Percentiles rank a stretch among this genome's conserved stretches.
These are phyloP conservation scores for Leptestheria dahalacensis DNA, from an alignment of 1,140 invertebrate species.

Conservation along the genomic window DNA sequence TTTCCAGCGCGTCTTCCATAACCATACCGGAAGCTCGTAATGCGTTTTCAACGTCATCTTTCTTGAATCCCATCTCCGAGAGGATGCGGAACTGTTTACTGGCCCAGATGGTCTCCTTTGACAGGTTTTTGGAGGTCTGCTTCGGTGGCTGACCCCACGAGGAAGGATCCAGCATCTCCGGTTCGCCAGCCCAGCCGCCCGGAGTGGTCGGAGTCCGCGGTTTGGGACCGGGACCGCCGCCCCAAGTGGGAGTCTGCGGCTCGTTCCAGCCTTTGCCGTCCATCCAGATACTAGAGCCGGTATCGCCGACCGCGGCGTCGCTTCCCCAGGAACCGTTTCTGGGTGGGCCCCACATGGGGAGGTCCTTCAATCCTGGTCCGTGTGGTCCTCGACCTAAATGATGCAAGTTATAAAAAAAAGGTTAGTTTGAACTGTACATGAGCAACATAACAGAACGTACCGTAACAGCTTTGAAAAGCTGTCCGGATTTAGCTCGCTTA, in stretches of 20 bases:
- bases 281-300: conserved; percentile 29
- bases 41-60: conserved; percentile 82
- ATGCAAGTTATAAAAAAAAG: neutral
- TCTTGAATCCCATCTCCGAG: conserved; percentile 83
- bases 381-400: conserved; percentile 24
- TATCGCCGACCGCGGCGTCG: conserved; percentile 32
- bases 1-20: conserved; percentile 64
- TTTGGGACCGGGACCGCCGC: conserved; percentile 33
- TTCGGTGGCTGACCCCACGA: conserved; percentile 42
- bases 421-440: no score
- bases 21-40: conserved; percentile 74
- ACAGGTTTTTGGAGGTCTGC: conserved; percentile 31
- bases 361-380: conserved; percentile 21
- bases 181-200: conserved; percentile 40
- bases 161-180: conserved; percentile 27
- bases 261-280: conserved; percentile 40
- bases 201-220: conserved; percentile 38
- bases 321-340: conserved; percentile 48
- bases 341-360: conserved; percentile 17
- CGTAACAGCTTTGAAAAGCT: no score
- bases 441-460: no score
- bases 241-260: conserved; percentile 25
- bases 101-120: conserved; percentile 58
- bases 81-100: conserved; percentile 68
- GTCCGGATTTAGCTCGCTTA: no score